These are phyloP conservation scores for Clistopyga incitator DNA, from an alignment of 2,888 invertebrate genomes.

Conservation along the genomic window DNA sequence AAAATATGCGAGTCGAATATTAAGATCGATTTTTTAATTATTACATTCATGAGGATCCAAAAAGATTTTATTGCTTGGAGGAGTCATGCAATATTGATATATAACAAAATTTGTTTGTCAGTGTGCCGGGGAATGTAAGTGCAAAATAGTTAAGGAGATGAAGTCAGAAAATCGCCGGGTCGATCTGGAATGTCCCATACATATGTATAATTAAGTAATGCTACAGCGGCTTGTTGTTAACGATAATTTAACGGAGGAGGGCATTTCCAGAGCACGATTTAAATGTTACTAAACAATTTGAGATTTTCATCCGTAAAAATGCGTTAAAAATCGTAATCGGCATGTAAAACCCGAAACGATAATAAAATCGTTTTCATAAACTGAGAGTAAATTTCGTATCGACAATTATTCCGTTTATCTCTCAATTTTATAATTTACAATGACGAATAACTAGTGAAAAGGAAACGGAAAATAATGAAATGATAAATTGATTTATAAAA, in stretches of 20 bases:
- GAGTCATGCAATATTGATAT: no score
- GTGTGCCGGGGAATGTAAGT: no score
- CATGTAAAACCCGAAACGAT: neutral
- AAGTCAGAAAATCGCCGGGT: no score
- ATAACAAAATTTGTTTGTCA: no score
- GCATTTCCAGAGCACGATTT: neutral
- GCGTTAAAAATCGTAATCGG: neutral
- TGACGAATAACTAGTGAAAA: neutral
- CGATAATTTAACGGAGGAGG: neutral
- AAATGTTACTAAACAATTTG: neutral
- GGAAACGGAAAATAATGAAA: conserved; percentile 23
- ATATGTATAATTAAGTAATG: conserved; percentile 39
- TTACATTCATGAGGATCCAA: no score
- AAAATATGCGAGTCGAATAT: no score
- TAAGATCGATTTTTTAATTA: no score
- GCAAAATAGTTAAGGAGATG: no score
- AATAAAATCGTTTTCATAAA: conserved; percentile 19
- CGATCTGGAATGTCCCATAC: neutral
- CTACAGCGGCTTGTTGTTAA: conserved; percentile 19
- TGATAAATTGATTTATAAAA: conserved; percentile 34
- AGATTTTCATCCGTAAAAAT: conserved; percentile 10
- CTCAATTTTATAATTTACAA: conserved; percentile 15
- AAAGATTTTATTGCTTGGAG: no score
- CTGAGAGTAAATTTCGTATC: neutral
- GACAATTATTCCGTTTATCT: conserved; percentile 7